Conservation (phyloP, 2,888 invertebrate species). For the Baccha elongata region DNA sequence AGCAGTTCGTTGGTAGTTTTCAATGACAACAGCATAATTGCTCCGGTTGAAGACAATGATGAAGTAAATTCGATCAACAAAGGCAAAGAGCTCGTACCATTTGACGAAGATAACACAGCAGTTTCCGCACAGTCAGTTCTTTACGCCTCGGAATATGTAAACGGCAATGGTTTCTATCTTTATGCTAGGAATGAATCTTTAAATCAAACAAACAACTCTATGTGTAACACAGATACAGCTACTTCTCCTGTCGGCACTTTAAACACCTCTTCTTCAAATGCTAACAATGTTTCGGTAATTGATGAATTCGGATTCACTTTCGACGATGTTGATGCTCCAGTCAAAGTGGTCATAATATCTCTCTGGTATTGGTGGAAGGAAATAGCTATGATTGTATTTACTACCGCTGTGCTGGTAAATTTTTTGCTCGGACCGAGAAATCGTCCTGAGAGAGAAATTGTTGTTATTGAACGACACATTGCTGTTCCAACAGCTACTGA, state of each 20-base stretch:
- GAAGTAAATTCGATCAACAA: constrained; percentile 47
- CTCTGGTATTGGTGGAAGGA: constrained; percentile 94
- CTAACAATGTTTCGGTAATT: constrained; percentile 61
- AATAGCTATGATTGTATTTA: constrained; percentile 89
- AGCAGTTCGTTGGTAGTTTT: constrained; percentile 81
- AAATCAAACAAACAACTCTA: constrained; percentile 75
- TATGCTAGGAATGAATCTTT: constrained; percentile 83
- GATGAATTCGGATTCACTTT: constrained; percentile 79
- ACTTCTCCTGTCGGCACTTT: not conserved
- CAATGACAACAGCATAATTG: constrained; percentile 70
- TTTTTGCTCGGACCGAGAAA: constrained; percentile 84
- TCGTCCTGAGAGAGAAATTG: constrained; percentile 79
- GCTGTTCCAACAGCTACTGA: constrained; percentile 81
- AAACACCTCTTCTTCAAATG: not conserved
- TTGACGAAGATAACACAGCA: constrained; percentile 82
- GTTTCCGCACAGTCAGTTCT: constrained; percentile 88
- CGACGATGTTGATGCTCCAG: constrained; percentile 85
- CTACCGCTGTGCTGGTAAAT: constrained; percentile 88
- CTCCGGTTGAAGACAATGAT: constrained; percentile 49
- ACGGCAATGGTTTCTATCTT: constrained; percentile 91
- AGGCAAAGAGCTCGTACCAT: constrained; percentile 78
- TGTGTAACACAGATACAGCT: constrained; percentile 19
- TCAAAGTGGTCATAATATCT: constrained; percentile 88
- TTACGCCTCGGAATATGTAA: constrained; percentile 88
- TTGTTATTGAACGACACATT: constrained; percentile 82